Conservation (phyloP, 2,888 invertebrate species). For the Drosophila pegasa region DNA sequence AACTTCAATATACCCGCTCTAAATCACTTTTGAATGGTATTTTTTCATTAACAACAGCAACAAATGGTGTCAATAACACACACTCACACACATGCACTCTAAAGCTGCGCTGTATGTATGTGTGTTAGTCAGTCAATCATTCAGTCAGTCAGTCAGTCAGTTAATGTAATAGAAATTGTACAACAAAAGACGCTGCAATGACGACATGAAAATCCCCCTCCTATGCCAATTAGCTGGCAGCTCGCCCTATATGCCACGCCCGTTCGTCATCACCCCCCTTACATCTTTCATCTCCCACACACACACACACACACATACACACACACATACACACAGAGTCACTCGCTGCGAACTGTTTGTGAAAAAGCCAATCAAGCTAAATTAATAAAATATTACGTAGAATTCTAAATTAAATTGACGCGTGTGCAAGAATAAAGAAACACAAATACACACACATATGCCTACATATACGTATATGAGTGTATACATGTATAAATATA, state of each 20-base stretch:
- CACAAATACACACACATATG: conserved; percentile 5
- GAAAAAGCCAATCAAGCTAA: conserved; percentile 79
- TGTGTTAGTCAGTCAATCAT: conserved; percentile 20
- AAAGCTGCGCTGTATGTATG: conserved; percentile 10
- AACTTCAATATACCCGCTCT: neutral
- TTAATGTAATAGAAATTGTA: conserved; percentile 79
- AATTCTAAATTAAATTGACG: conserved; percentile 79
- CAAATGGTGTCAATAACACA: conserved; percentile 78
- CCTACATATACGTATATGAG: conserved; percentile 1
- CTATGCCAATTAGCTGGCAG: conserved; percentile 71
- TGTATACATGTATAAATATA: conserved; percentile 7
- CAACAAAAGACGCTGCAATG: conserved; percentile 75
- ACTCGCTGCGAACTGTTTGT: conserved; percentile 58
- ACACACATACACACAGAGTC: conserved; percentile 1
- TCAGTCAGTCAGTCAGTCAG: conserved; percentile 42
- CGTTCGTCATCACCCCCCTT: neutral
- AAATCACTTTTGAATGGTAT: neutral
- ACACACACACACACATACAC: neutral
- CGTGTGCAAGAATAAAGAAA: conserved; percentile 64
- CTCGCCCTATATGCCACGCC: conserved; percentile 8
- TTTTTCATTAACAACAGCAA: conserved; percentile 27
- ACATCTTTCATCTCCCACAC: conserved; percentile 13
- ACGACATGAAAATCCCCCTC: conserved; percentile 72
- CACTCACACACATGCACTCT: conserved; percentile 45
- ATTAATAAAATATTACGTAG: conserved; percentile 79